Percentiles rank a stretch among this genome's conserved stretches.
Conservation (phyloP, 2,113 vertebrate species). For the Alaudala cheleensis region DNA sequence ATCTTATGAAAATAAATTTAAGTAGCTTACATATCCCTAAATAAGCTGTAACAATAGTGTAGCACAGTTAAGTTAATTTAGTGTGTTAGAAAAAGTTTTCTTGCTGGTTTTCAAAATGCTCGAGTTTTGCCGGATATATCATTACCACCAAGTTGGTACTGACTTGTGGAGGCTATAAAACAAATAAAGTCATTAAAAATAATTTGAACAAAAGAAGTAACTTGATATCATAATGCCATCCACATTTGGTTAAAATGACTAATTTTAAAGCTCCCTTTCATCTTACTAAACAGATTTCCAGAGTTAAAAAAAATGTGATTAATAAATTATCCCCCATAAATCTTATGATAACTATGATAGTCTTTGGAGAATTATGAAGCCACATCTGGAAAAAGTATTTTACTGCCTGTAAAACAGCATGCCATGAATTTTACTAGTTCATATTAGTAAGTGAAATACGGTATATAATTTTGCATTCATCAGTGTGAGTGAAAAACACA, state of each 20-base stretch:
- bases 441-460: slow-evolving; percentile 80
- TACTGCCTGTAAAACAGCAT: slow-evolving; percentile 81
- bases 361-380: slow-evolving; percentile 86
- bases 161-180: slow-evolving; percentile 79
- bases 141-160: slow-evolving; percentile 77
- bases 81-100: slow-evolving; percentile 21
- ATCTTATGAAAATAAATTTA: slow-evolving; percentile 69
- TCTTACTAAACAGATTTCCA: slow-evolving; percentile 82
- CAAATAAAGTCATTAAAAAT: slow-evolving; percentile 85
- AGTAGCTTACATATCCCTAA: slow-evolving; percentile 64
- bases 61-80: slow-evolving; percentile 62
- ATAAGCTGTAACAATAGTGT: slow-evolving; percentile 59
- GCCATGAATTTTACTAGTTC: slow-evolving; percentile 77
- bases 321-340: slow-evolving; percentile 89
- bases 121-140: slow-evolving; percentile 74
- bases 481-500: slow-evolving; percentile 52
- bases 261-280: slow-evolving; percentile 83
- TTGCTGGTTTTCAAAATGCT: slow-evolving; percentile 63
- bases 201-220: slow-evolving; percentile 85
- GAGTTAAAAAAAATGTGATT: slow-evolving; percentile 82
- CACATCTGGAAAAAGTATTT: slow-evolving; percentile 89
- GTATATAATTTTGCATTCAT: slow-evolving; percentile 74
- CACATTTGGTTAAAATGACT: slow-evolving; percentile 81
- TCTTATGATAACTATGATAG: slow-evolving; percentile 85
- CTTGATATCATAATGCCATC: slow-evolving; percentile 79